Evolutionary conservation across 2,113 vertebrate genomes (phyloP), one percentile per base, ranked within the genome.

Genomic region (Semnornis frantzii): DNA sequence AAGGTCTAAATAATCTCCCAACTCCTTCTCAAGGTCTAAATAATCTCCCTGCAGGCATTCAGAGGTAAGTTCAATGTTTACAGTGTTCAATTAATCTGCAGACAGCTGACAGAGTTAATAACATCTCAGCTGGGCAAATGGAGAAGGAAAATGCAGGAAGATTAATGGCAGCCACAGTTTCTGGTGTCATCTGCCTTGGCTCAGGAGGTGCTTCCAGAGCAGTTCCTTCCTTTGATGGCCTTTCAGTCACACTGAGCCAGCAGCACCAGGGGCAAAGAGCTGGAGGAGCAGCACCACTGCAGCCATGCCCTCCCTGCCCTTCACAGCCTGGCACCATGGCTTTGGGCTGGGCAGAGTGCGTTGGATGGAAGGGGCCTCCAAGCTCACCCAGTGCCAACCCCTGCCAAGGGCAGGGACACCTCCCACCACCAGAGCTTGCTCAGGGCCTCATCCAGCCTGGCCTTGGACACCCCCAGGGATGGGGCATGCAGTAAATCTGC

Each of bases 71-170:
- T 31, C 69, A 62, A 12, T 80, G 90, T 77, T 88, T 87, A 50
- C 77, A 64, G 30, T 5, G 55, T 39, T 83, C 81, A 77, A 25
- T 79, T 78, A 86, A 68, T 34, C 71, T 60, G 39, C 65, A 83
- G 92, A 33, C 81, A 95, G 81, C 84, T 92, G 75, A 62, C 92
- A 93, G 81, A 91, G 62, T 31, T 92, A 54, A 72, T 81, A 62
- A 85, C 57, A 37, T 50, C 82, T 80, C 30, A 0, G 64, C 3
- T 65, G 74, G 58, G 54, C 44, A 86, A 15, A 30, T 6, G 10
- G 72, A 33, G 59, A n/a, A 9, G 23, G 3, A 7, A 13, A 37
- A 25, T 19, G 39, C 4, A 0, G 34, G 28, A 4, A 58, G 30
- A 23, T 75, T 10, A 44, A 13, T 5, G 9, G 1, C 46, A 62